Conservation (phyloP, 2,113 vertebrate genomes). For the Corydoras maculifer region DNA sequence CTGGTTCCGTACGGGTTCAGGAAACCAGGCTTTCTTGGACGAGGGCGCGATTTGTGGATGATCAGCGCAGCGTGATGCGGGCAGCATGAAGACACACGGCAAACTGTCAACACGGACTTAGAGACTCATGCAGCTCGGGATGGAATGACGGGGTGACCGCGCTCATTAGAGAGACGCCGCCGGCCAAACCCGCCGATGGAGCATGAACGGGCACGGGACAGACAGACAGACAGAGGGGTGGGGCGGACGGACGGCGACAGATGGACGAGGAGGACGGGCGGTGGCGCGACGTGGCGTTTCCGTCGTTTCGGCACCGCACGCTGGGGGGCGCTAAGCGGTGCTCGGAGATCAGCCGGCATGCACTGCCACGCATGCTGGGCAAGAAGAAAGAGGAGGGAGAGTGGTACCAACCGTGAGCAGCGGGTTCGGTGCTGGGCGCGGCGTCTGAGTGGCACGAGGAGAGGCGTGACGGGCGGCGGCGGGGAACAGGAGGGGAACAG, state of each 20-base stretch:
- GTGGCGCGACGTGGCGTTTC: constrained; percentile 19
- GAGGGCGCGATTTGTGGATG: constrained; percentile 29
- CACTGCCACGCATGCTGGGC: constrained; percentile 34
- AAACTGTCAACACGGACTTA: constrained; percentile 23
- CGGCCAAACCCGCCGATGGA: constrained; percentile 8
- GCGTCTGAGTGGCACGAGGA: constrained; percentile 68
- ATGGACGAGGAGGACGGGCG: constrained; percentile 25
- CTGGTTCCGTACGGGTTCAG: no score
- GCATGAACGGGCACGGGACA: constrained; percentile 12
- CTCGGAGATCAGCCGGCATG: constrained; percentile 40
- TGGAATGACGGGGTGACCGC: constrained; percentile 24
- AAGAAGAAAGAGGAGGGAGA: constrained; percentile 50
- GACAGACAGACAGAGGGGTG: neutral
- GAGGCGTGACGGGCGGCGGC: constrained; percentile 53
- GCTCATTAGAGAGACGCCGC: constrained; percentile 23
- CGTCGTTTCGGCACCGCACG: constrained; percentile 8
- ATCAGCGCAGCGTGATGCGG: constrained; percentile 28
- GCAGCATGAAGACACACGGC: constrained; percentile 13
- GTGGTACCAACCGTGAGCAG: constrained; percentile 75
- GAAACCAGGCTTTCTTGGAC: constrained; percentile 19
- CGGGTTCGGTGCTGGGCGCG: constrained; percentile 70
- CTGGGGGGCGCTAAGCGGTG: constrained; percentile 28
- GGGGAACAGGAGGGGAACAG: constrained; percentile 59
- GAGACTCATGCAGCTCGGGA: constrained; percentile 32
- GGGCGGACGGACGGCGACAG: constrained; percentile 21